These are phyloP conservation scores for Nymphalis io DNA, from an alignment of 1,140 invertebrate genomes.

Conservation along the genomic window DNA sequence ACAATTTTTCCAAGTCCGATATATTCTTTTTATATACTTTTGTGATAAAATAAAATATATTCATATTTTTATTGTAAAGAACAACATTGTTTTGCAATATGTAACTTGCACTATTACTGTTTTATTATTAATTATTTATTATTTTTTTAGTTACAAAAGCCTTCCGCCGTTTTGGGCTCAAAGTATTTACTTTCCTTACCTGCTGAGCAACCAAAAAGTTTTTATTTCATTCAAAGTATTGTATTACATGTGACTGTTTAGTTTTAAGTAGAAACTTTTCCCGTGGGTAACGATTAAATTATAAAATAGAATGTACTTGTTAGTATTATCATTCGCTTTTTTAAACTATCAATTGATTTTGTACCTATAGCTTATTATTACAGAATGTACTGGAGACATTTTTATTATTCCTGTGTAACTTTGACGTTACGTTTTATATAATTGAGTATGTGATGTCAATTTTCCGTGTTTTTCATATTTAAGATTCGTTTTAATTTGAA, in stretches of 20 bases:
- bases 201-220: slow-evolving; percentile 55
- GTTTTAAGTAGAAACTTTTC: slow-evolving; percentile 54
- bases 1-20: slow-evolving; percentile 53
- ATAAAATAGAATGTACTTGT: slow-evolving; percentile 43
- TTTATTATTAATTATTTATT: slow-evolving; percentile 59
- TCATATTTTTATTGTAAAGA: slow-evolving; percentile 57
- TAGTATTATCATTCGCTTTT: slow-evolving; percentile 53
- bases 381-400: slow-evolving; percentile 18
- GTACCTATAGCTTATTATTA: slow-evolving; percentile 51
- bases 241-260: slow-evolving; percentile 60
- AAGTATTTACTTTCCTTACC: slow-evolving; percentile 48
- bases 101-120: slow-evolving; percentile 44
- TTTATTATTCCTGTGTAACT: slow-evolving; percentile 41
- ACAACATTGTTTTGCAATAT: slow-evolving; percentile 50
- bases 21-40: slow-evolving; percentile 64
- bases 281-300: slow-evolving; percentile 43
- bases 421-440: slow-evolving; percentile 4
- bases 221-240: slow-evolving; percentile 46
- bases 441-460: not conserved
- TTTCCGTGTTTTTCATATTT: too few relatives aligned
- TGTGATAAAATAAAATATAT: slow-evolving; percentile 63
- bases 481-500: too few relatives aligned
- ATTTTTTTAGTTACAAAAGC: slow-evolving; percentile 47
- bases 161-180: slow-evolving; percentile 56
- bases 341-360: slow-evolving; percentile 49